Percentiles rank a stretch among this genome's conserved stretches.
Evolutionary conservation across 2,797 vertebrate genomes (phyloP).

Genomic region (Euthynnus affinis): DNA sequence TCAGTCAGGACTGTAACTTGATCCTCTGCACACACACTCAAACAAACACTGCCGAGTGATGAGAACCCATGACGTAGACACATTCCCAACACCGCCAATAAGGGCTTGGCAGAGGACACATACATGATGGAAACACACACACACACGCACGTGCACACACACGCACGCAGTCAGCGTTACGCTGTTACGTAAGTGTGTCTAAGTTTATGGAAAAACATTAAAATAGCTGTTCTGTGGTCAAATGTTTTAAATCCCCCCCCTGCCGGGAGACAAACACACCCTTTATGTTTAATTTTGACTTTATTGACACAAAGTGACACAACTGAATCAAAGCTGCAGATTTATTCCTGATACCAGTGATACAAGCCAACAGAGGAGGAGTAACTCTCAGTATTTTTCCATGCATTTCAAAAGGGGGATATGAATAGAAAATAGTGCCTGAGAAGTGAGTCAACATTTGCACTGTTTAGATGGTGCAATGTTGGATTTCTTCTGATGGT

Average conservation of each 20-base stretch:
- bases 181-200: constrained; percentile 24
- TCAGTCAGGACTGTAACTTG: constrained; percentile 35
- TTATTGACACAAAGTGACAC: neutral
- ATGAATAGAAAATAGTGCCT: neutral
- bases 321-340: constrained; percentile 5
- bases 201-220: constrained; percentile 41
- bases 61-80: constrained; percentile 13
- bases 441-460: constrained; percentile 31
- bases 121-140: neutral
- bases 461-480: neutral
- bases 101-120: constrained; percentile 8
- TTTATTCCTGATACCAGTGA: neutral
- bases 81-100: constrained; percentile 26
- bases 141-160: constrained; percentile 10
- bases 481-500: neutral
- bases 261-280: neutral
- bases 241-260: constrained; percentile 2
- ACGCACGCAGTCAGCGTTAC: constrained; percentile 1
- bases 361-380: neutral
- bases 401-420: neutral
- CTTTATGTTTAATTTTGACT: neutral
- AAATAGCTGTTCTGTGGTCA: constrained; percentile 28
- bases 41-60: constrained; percentile 27
- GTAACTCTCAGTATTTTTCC: constrained; percentile 9
- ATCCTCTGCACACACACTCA: neutral